These are phyloP conservation scores for Conus betulinus DNA, from an alignment of 1,140 invertebrate genomes.

Conservation along the genomic window DNA sequence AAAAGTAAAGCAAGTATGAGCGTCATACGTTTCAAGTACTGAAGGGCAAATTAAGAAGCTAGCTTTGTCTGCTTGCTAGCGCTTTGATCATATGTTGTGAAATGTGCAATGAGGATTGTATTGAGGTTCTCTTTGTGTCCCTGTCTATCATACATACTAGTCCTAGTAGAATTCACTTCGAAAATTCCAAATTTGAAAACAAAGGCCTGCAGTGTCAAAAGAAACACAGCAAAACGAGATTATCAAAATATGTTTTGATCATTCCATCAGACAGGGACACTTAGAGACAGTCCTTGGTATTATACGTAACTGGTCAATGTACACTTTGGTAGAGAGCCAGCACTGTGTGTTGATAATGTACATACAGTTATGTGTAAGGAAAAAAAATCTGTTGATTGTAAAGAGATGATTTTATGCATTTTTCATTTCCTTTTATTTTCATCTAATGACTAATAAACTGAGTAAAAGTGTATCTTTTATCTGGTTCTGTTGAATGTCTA, in stretches of 20 bases:
- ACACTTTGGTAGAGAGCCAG: not conserved
- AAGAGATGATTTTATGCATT: constrained; percentile 3
- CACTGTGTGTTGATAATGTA: not conserved
- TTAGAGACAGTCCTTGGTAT: not conserved
- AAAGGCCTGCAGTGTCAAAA: not conserved
- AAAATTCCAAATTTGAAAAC: not conserved
- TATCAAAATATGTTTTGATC: not conserved
- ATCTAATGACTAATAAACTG: not conserved
- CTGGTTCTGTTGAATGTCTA: not conserved
- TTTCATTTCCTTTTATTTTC: not conserved
- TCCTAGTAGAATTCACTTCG: not conserved
- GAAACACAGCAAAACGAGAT: too few species aligned
- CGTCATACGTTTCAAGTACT: too few species aligned
- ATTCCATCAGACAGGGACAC: not conserved
- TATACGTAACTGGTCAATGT: not conserved
- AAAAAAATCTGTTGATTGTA: not conserved
- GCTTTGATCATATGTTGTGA: too few species aligned
- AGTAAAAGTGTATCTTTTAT: not conserved
- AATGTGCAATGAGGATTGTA: too few species aligned
- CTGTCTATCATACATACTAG: too few species aligned
- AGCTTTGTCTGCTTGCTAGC: too few species aligned
- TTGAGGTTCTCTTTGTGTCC: too few species aligned
- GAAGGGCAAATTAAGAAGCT: too few species aligned
- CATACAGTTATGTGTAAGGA: not conserved
- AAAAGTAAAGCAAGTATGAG: too few species aligned